phyloP scores from a whole-genome alignment of 30 jellyfish, hydroid and myxozoan genomes.

The Haliclystus octoradiatus region DNA sequence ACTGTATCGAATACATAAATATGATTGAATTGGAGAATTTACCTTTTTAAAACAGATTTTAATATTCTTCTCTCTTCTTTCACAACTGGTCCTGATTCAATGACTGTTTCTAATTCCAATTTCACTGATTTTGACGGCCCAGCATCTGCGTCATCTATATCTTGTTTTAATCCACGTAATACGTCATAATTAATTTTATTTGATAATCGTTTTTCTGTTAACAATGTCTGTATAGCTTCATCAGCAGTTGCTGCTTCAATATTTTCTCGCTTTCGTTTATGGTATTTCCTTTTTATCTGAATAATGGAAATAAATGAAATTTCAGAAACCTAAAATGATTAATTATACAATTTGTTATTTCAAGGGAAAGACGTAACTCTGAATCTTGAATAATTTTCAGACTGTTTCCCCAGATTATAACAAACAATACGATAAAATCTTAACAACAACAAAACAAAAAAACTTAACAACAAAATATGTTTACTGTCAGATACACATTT shows the following conservation, averaged over 20 bases:
- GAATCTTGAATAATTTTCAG: no score
- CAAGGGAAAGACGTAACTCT: no score
- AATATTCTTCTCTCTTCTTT: not conserved
- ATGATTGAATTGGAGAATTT: not conserved
- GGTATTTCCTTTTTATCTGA: constrained; percentile 35
- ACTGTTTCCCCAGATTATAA: no score
- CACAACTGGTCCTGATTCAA: constrained; percentile 63
- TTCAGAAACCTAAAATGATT: no score
- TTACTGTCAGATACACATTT: no score
- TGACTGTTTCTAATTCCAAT: no score
- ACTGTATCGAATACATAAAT: not conserved
- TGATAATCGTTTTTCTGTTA: constrained; percentile 72
- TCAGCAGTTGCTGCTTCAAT: constrained; percentile 76
- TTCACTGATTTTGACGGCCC: constrained; percentile 18
- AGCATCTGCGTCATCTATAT: constrained; percentile 20
- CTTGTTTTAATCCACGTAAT: constrained; percentile 69
- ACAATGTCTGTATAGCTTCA: constrained; percentile 82
- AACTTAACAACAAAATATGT: no score
- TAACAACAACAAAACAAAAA: no score
- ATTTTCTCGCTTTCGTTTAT: constrained; percentile 32
- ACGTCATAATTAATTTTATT: constrained; percentile 84
- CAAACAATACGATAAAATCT: no score
- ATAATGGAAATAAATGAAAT: no score
- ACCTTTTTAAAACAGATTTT: not conserved
- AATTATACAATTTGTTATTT: no score